These are phyloP conservation scores for Ahaetulla prasina DNA, from an alignment of 2,113 vertebrate species.

Conservation along the genomic window DNA sequence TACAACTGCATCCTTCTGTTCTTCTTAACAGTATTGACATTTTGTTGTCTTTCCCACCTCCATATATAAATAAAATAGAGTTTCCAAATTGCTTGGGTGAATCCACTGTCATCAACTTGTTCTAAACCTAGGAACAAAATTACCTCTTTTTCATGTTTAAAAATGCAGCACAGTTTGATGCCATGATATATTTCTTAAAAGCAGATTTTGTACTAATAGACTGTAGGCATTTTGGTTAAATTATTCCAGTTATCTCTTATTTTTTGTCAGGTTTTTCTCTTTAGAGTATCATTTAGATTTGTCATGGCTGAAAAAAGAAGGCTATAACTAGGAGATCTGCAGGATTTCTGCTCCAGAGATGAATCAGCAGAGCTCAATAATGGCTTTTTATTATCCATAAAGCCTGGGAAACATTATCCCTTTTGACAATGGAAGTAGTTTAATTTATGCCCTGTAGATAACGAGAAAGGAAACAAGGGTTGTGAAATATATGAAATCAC, in stretches of 20 bases:
- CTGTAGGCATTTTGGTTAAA: background rate
- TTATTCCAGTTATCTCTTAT: background rate
- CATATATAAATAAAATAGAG: background rate
- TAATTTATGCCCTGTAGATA: background rate
- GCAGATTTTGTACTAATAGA: background rate
- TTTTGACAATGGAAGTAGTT: constrained; percentile 3
- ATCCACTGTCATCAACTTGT: background rate
- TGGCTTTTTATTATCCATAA: background rate
- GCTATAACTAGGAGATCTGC: background rate
- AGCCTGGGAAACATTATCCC: background rate
- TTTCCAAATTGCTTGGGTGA: background rate
- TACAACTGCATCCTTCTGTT: background rate
- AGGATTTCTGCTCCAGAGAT: background rate
- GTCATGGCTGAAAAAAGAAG: background rate
- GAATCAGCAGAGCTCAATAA: background rate
- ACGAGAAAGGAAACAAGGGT: background rate
- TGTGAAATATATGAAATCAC: background rate
- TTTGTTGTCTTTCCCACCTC: background rate
- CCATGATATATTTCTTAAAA: background rate
- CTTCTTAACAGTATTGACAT: background rate
- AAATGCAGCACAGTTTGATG: background rate
- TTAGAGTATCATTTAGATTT: background rate
- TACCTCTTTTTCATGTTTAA: background rate
- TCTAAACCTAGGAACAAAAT: background rate
- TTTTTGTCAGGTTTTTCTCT: background rate